phyloP scores from a whole-genome alignment of 2,797 vertebrate species.

The Peromyscus attwateri region DNA sequence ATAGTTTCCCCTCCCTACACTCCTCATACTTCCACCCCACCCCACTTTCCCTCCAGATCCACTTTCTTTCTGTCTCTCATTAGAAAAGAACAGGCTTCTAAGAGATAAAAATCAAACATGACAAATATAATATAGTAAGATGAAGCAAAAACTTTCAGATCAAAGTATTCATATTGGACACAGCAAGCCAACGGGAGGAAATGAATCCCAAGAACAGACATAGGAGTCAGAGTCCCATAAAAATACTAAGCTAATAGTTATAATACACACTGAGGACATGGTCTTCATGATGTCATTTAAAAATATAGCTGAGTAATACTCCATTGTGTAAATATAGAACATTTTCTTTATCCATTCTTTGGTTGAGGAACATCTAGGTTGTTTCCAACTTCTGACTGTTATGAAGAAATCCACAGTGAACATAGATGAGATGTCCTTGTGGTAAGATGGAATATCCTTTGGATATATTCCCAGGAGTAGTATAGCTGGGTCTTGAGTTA shows the following conservation, averaged over 20 bases:
- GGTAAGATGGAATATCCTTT: background rate
- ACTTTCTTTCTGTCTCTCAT: background rate
- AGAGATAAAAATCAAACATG: background rate
- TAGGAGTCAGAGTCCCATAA: background rate
- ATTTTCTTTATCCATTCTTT: background rate
- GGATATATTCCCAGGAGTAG: background rate
- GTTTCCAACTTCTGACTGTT: background rate
- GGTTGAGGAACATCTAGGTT: background rate
- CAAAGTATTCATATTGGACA: background rate
- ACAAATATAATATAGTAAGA: background rate
- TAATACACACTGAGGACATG: background rate
- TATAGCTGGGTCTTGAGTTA: background rate
- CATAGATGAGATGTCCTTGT: background rate
- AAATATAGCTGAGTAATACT: background rate
- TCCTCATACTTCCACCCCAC: background rate
- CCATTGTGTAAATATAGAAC: background rate
- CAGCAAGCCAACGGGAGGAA: background rate
- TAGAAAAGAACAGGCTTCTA: background rate
- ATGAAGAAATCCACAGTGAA: background rate
- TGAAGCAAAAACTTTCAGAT: background rate
- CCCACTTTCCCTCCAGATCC: background rate
- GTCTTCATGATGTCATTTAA: background rate
- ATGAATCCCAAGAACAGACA: background rate
- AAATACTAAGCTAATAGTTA: background rate
- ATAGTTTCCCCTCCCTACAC: background rate